phyloP scores from a whole-genome alignment of 2,113 vertebrate species.

The Sminthopsis crassicaudata region DNA sequence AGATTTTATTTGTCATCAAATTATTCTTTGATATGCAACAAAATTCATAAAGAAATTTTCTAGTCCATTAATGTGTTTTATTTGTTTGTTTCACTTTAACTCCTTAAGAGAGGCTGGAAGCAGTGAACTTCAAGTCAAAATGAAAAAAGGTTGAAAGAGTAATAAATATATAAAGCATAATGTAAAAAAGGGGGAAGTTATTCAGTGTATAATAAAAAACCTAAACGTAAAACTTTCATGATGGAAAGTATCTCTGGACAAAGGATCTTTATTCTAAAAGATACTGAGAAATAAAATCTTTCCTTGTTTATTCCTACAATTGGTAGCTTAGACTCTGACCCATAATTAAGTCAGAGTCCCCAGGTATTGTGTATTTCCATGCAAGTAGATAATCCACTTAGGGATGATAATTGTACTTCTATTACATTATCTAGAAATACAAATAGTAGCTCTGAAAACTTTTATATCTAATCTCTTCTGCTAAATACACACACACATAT shows the following conservation, averaged over 20 bases:
- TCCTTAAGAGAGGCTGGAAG: neutral
- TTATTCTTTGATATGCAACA: constrained; percentile 1
- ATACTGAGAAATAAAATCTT: neutral
- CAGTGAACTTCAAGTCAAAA: neutral
- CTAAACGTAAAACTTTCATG: neutral
- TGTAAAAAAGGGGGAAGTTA: too few species aligned
- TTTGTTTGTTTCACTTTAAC: neutral
- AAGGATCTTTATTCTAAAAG: neutral
- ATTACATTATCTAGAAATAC: constrained; percentile 9
- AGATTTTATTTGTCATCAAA: neutral
- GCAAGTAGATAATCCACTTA: neutral
- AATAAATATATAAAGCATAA: neutral
- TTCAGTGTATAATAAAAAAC: too few species aligned
- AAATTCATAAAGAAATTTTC: constrained; percentile 32
- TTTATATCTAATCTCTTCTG: constrained; percentile 1
- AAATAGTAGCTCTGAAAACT: constrained; percentile 9
- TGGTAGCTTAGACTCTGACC: neutral
- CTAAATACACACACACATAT: neutral
- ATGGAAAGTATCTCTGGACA: neutral
- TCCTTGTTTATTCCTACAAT: neutral
- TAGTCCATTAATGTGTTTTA: neutral
- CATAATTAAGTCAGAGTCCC: neutral
- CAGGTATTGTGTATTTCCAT: neutral
- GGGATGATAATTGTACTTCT: neutral
- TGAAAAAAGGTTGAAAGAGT: neutral